Base-by-base conservation (phyloP, 2,888 invertebrate genomes). In the Seladonia tumulorum region DNA sequence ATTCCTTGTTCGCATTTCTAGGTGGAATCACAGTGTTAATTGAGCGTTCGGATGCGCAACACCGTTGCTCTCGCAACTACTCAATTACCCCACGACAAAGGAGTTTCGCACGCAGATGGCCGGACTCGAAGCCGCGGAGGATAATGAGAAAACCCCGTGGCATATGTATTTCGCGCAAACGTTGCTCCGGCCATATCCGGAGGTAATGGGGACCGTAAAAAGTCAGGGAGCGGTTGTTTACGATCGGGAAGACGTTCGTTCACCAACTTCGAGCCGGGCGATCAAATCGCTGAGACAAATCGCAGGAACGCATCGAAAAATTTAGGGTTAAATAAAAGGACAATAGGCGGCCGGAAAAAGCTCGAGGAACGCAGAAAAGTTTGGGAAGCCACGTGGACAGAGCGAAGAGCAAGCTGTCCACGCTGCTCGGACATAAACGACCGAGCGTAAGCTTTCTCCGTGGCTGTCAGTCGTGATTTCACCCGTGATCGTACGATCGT, bases 401-500 rank as follows among this genome's bases (percentile, higher is more conserved):
- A 45, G 5, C 47, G 29, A 53, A 66, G 72, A 29, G 76, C 88
- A 88, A 89, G 91, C 85, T 89, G 88, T 87, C 81, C 83, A 82
- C 79, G 77, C 25, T 60, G 82, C 84, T 10, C 79, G 78, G 68
- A 85, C 82, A 85, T 90, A 90, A 90, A 91, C 85, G 90, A 88
- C 77, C 73, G 79, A 66, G 25, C 49, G 49, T 90, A 85, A 88
- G 90, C 90, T 90, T 90, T 90, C 90, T 90, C 91, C 81, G 81
- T 71, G 25, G 16, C 16, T 29, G 63, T 80, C 81, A 47, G 89
- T 76, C 87, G 88, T 88, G 91, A 90, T 90, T 90, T 90, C 90
- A 90, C 90, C 60, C 87, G 86, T 84, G 90, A 87, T 89, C 90
- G 83, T 66, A 81, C 87, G 88, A 90, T 91, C 86, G 87, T 86